Evolutionary conservation across 1,140 invertebrate genomes (phyloP).

Genomic region (Zaprionus nigranus): DNA sequence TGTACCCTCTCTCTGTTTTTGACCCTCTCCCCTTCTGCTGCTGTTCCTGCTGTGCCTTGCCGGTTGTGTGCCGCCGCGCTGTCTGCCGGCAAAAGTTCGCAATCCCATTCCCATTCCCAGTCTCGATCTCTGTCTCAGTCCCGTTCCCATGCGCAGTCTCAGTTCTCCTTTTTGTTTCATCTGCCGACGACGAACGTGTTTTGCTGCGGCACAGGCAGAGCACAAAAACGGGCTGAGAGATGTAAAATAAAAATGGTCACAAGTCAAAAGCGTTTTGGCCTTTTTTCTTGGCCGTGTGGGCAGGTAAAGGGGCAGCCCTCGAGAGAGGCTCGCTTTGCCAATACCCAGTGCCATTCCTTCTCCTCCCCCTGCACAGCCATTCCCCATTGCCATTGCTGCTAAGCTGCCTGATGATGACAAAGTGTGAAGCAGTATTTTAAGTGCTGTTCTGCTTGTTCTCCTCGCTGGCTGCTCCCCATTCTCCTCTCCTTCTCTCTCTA

Average conservation of each 20-base stretch:
- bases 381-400: conserved; percentile 37
- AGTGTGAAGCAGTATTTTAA: conserved; percentile 78
- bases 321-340: conserved; percentile 7
- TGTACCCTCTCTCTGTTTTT: neutral
- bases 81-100: conserved; percentile 46
- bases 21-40: too few relatives aligned
- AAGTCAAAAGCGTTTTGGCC: conserved; percentile 74
- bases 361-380: neutral
- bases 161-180: conserved; percentile 64
- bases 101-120: conserved; percentile 21
- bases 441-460: conserved; percentile 51
- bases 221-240: conserved; percentile 36
- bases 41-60: conserved; percentile 1
- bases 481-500: neutral
- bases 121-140: neutral
- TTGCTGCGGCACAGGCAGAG: conserved; percentile 27
- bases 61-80: conserved; percentile 44
- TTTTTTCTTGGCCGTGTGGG: conserved; percentile 35
- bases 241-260: conserved; percentile 73
- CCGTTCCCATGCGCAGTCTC: conserved; percentile 26
- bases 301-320: conserved; percentile 8
- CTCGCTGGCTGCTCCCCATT: conserved; percentile 2
- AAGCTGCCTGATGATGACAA: conserved; percentile 79
- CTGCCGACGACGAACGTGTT: conserved; percentile 75
- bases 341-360: neutral